Base-by-base conservation (phyloP, 2,797 vertebrate species). In the Lutjanus argentimaculatus region DNA sequence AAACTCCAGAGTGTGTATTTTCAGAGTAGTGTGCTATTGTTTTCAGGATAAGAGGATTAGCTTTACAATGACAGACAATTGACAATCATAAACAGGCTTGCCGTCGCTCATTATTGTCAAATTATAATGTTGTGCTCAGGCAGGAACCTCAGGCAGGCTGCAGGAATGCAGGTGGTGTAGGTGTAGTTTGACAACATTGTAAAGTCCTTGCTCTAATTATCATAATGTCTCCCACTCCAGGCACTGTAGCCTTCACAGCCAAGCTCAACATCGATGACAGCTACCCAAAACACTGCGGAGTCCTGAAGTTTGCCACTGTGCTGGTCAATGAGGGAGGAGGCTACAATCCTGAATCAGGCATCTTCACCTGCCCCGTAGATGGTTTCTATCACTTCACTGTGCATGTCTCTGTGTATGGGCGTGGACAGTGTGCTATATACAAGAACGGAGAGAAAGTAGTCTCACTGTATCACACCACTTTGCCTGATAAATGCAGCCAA, bases 181-280 rank as follows among this genome's bases (percentile, higher is more conserved):
- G 19, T 22, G 2, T 11, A 16, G 25, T 45, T 56, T 53, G 2
- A 25, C 46, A 49, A 36, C 25, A 55, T 13, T 11, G 2, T 48
- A 48, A 48, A 48, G 3, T 36, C 15, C 6, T 61, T 73, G 25
- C 16, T 51, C 52, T 76, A 15, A 45, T 73, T 21, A 30, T 58
- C 11, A 49, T 51, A 5, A 15, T 49, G 43, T 79, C 13, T 0
- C 19, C 30, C 43, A 14, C 21, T 72, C 13, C 15, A 86, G 86
- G 69, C 13, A 62, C 16, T 45, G 75, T 91, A 7, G 89, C 89
- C 51, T 93, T 93, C 82, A 93, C 91, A 25, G 89, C 91, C 68
- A 90, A 88, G 67, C 71, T 90, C 58, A 30, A 45, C 0, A 3
- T 30, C 1, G 6, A 16, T 2, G 76, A 91, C 70, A 91, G 89